Base-by-base conservation (phyloP, 1,140 invertebrate species). In the Drosophila albomicans region DNA sequence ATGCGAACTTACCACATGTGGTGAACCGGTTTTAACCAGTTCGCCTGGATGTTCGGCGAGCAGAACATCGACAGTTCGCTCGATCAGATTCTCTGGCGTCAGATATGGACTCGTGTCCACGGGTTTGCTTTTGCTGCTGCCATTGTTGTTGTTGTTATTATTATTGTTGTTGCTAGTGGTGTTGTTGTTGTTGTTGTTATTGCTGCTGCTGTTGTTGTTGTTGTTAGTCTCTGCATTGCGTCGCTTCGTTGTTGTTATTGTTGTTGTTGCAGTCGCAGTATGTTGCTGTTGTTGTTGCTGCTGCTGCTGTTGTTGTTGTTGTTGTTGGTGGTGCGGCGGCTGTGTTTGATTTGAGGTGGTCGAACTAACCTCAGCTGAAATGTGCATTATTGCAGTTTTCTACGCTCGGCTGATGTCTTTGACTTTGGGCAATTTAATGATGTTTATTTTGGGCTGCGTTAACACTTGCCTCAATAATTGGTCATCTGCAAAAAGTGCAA, bases 41-140 rank as follows among this genome's bases (percentile, higher is more conserved):
- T 99, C 98, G 7, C 97, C 98, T 6, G 96, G 97, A 93, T 98
- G 97, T 91, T 99, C 98, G 20, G 96, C 95, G 57, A 98, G 92
- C 5, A 97, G 93, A 6, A 96, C 96, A 82, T 97, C 96, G 73
- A 97, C 93, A 0, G 96, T 97, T 20, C 96, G 94, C 88, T 98
- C 96, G n/a, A 96, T 96, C 58, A 98, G 92, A 46, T 96, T 93
- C 86, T 97, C 96, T 11, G 96, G 96, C n/a, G 96, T 97, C 70
- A 97, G 91, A 30, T 94, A 94, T 56, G 95, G 94, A 79, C 93
- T 94, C 5, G 93, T 76, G 46, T 92, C 91, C 43, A 92, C 82
- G 5, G 80, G 57, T 51, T 92, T 92, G 65, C 72, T 82, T 58
- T 82, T 89, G 41, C 46, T 76, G 66, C 65, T 85, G 28, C 67